These are phyloP conservation scores for Xiphorhynchus elegans DNA, from an alignment of 2,113 vertebrate species.

Conservation along the genomic window DNA sequence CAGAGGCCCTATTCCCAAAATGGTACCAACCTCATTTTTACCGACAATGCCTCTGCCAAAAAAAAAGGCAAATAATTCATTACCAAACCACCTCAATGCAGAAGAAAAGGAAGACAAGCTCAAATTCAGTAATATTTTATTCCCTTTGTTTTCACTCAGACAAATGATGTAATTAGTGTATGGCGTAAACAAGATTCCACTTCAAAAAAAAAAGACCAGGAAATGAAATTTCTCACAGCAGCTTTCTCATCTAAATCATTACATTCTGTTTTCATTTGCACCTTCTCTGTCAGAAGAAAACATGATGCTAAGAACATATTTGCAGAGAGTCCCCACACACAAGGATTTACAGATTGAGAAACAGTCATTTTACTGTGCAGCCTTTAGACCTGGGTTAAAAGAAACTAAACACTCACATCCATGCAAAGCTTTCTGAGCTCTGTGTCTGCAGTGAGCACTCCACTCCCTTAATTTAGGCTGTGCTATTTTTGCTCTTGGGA, in stretches of 20 bases:
- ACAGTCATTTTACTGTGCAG: background rate
- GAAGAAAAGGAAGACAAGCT: background rate
- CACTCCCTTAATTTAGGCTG: background rate
- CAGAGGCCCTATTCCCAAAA: conserved; percentile 2
- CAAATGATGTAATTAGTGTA: background rate
- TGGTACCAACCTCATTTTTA: background rate
- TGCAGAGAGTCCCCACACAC: background rate
- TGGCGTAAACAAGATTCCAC: background rate
- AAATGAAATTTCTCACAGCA: background rate
- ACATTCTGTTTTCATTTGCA: conserved; percentile 8
- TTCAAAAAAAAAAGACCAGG: background rate
- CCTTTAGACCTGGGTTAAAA: background rate
- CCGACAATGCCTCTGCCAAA: background rate
- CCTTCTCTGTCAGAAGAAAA: background rate
- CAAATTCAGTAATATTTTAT: background rate
- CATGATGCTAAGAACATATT: background rate
- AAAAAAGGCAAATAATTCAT: background rate
- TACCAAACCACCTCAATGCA: background rate
- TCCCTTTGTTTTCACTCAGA: background rate
- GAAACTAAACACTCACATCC: background rate
- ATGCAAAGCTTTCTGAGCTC: background rate
- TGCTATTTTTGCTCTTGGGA: background rate
- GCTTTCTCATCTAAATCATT: conserved; percentile 13
- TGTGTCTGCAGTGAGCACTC: background rate
- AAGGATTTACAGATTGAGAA: background rate